Conservation (phyloP, 2,888 invertebrate species). For the Melanargia galathea region DNA sequence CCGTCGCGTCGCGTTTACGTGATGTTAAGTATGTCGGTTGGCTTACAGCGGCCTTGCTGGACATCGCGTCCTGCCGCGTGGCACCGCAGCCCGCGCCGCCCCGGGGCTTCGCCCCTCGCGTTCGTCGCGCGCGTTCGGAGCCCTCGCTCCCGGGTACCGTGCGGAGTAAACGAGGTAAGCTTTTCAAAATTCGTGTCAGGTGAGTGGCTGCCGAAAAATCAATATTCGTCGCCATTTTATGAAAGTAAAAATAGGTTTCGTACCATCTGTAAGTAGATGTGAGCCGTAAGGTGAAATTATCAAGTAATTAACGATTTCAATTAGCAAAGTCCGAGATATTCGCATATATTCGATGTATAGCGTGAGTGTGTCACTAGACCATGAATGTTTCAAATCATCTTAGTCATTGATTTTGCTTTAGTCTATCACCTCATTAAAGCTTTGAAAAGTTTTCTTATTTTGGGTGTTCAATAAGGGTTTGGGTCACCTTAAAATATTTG, state of each 20-base stretch:
- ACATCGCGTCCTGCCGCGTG: slow-evolving; percentile 72
- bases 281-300: slow-evolving; percentile 14
- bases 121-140: slow-evolving; percentile 78
- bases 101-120: slow-evolving; percentile 57
- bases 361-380: neutral
- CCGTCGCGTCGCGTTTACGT: slow-evolving; percentile 67
- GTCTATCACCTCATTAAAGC: neutral
- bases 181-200: slow-evolving; percentile 55
- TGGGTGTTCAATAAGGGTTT: neutral
- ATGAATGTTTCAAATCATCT: neutral
- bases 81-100: slow-evolving; percentile 55
- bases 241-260: slow-evolving; percentile 53
- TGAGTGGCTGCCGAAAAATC: slow-evolving; percentile 58
- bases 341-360: neutral
- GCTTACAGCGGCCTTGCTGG: slow-evolving; percentile 76
- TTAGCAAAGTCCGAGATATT: neutral
- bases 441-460: slow-evolving; percentile 11
- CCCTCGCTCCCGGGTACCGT: slow-evolving; percentile 73
- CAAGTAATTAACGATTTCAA: slow-evolving; percentile 6
- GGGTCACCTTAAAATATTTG: neutral
- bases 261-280: slow-evolving; percentile 23
- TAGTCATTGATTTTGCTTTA: neutral
- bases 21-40: slow-evolving; percentile 74
- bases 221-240: slow-evolving; percentile 73
- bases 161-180: slow-evolving; percentile 71